Evolutionary conservation across 2,113 vertebrate species (phyloP).

Genomic region (Eonycteris spelaea): DNA sequence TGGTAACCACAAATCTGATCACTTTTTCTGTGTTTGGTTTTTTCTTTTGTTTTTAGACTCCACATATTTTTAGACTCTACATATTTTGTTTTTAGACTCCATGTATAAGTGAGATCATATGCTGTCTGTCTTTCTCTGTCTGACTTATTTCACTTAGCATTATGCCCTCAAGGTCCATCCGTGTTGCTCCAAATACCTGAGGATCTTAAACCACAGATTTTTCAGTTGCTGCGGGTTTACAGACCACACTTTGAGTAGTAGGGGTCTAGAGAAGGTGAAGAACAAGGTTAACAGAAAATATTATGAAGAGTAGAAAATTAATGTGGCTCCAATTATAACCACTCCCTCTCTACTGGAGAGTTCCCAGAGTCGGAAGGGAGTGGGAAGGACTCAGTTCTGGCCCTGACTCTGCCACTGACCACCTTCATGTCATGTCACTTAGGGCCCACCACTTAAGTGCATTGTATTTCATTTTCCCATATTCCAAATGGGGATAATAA

Average conservation of each 20-base stretch:
- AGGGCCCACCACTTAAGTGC: conserved; percentile 53
- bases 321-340: neutral
- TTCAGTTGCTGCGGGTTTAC: neutral
- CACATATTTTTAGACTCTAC: neutral
- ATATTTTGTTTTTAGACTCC: neutral
- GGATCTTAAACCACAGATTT: neutral
- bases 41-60: neutral
- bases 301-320: neutral
- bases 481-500: conserved; percentile 72
- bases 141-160: neutral
- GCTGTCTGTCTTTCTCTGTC: neutral
- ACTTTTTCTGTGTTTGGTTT: neutral
- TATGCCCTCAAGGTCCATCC: neutral
- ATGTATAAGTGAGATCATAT: neutral
- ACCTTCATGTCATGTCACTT: neutral
- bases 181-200: neutral
- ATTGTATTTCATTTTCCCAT: conserved; percentile 59
- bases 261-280: neutral
- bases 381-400: neutral
- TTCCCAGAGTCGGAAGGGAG: neutral
- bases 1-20: neutral
- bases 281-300: neutral
- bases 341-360: neutral
- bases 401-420: neutral
- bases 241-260: neutral